Percentiles rank a stretch among this genome's conserved stretches.
Evolutionary conservation across 2,888 invertebrate species (phyloP).

Genomic region (Papilio demoleus): DNA sequence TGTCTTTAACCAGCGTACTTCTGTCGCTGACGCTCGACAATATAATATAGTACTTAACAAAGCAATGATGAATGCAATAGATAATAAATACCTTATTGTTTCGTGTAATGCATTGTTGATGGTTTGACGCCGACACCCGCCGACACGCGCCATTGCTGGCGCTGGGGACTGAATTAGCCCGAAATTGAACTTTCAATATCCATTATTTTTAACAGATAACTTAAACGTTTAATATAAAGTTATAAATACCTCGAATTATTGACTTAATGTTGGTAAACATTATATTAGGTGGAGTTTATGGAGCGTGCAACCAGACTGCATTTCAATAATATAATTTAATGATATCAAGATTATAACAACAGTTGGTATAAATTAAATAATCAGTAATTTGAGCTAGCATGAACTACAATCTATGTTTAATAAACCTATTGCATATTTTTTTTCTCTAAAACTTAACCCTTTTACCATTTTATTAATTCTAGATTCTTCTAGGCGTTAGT

Average conservation of each 20-base stretch:
- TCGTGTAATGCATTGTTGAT: constrained; percentile 29
- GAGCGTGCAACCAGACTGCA: not conserved
- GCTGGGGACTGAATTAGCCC: constrained; percentile 7
- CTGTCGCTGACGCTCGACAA: constrained; percentile 10
- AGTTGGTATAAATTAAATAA: not conserved
- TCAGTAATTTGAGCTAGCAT: too few species aligned
- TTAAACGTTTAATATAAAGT: constrained; percentile 2
- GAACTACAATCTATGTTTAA: too few species aligned
- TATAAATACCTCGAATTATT: not conserved
- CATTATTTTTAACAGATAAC: constrained; percentile 1
- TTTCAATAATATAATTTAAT: not conserved
- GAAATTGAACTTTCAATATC: constrained; percentile 27
- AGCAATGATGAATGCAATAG: constrained; percentile 14
- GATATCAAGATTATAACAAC: not conserved
- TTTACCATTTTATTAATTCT: too few species aligned
- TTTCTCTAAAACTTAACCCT: too few species aligned
- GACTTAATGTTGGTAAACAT: not conserved
- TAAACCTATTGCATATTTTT: too few species aligned
- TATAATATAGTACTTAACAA: not conserved
- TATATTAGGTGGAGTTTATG: not conserved
- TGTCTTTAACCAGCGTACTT: not conserved
- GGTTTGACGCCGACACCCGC: constrained; percentile 1
- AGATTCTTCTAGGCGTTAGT: too few species aligned
- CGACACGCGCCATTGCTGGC: constrained; percentile 3
- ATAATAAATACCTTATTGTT: constrained; percentile 34